Conservation (phyloP, 2,113 vertebrate genomes). For the Semnornis frantzii region DNA sequence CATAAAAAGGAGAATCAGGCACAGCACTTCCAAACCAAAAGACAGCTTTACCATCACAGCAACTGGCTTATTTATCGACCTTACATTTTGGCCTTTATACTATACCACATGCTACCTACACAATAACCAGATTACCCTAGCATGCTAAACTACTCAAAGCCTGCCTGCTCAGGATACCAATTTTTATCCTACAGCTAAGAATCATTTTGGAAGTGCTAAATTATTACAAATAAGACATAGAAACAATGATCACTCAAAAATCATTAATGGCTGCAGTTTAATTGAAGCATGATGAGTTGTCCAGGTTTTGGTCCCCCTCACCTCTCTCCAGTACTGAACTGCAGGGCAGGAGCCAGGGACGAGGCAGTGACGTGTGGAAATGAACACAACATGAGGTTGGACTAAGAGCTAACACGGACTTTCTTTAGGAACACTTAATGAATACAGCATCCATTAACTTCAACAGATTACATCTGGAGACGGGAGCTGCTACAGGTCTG, state of each 20-base stretch:
- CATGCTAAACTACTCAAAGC: not conserved
- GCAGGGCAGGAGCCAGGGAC: not conserved
- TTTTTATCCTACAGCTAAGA: not conserved
- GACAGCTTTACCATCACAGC: not conserved
- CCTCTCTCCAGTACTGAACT: not conserved
- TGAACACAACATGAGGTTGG: fast-evolving
- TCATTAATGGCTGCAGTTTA: not conserved
- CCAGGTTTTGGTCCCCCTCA: not conserved
- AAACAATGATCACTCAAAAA: not conserved
- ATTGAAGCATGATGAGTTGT: not conserved
- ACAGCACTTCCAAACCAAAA: not conserved
- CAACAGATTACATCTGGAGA: fast-evolving
- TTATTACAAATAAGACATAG: not conserved
- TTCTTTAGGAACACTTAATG: no score
- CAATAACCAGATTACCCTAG: not conserved
- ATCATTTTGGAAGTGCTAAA: not conserved
- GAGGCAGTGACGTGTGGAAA: not conserved
- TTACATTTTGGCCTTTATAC: not conserved
- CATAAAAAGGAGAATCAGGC: not conserved
- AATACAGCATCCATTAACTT: not conserved
- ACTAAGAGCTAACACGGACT: fast-evolving
- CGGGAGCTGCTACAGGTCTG: fast-evolving
- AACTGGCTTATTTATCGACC: not conserved
- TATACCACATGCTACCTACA: not conserved
- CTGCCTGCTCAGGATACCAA: not conserved